phyloP scores from a whole-genome alignment of 2,797 vertebrate species.

The Yasuhikotakia modesta region DNA sequence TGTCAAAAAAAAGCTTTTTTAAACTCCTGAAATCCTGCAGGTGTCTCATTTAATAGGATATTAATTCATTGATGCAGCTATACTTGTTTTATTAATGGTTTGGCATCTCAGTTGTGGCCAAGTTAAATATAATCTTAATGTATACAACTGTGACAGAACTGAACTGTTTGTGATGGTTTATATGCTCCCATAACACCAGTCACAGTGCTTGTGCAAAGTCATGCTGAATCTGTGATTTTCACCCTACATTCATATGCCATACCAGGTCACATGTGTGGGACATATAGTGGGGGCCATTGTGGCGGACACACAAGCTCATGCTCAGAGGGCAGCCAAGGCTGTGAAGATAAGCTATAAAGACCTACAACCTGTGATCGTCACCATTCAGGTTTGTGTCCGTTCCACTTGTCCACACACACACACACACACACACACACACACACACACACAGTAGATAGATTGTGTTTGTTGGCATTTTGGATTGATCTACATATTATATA shows the following conservation, averaged over 20 bases:
- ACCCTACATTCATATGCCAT: slow-evolving; percentile 11
- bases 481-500: background rate
- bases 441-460: background rate
- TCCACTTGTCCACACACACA: background rate
- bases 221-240: slow-evolving; percentile 10
- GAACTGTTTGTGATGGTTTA: background rate
- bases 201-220: background rate
- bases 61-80: slow-evolving; percentile 19
- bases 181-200: background rate
- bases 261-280: slow-evolving; percentile 92
- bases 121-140: slow-evolving; percentile 8
- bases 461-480: background rate
- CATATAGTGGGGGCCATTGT: slow-evolving; percentile 91
- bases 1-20: too few species aligned
- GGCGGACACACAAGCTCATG: slow-evolving; percentile 87
- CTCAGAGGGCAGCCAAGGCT: slow-evolving; percentile 85
- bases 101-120: background rate
- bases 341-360: slow-evolving; percentile 88
- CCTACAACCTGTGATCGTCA: slow-evolving; percentile 80
- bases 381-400: slow-evolving; percentile 83
- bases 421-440: background rate
- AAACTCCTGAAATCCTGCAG: too few species aligned
- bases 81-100: background rate
- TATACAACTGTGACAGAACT: background rate
- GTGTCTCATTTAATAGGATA: background rate